These are phyloP conservation scores for Oxycera nigricornis DNA, from an alignment of 2,888 invertebrate species.

Conservation along the genomic window DNA sequence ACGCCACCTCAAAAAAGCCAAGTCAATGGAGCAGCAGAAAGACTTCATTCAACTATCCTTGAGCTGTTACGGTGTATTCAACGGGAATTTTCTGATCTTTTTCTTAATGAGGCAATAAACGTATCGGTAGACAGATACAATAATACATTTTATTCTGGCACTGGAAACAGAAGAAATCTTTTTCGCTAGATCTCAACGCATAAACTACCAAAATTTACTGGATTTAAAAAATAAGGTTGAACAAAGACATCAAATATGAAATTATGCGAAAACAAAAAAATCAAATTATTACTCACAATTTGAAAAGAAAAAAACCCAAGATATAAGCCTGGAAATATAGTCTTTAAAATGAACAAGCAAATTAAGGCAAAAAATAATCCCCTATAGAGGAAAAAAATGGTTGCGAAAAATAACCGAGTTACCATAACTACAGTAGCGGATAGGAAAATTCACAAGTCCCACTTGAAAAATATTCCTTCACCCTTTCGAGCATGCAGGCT, in stretches of 20 bases:
- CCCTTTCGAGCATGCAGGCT: background rate
- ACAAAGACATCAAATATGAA: background rate
- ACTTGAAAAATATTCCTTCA: conserved; percentile 18
- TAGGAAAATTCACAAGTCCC: background rate
- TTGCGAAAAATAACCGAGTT: background rate
- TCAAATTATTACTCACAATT: background rate
- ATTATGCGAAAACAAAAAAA: conserved; percentile 14
- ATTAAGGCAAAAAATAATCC: conserved; percentile 13
- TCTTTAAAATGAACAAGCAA: conserved; percentile 4
- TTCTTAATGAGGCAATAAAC: too few species aligned
- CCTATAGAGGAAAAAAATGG: background rate
- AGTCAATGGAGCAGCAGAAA: too few species aligned
- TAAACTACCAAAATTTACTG: conserved; percentile 37
- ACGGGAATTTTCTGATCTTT: too few species aligned
- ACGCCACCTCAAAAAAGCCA: too few species aligned
- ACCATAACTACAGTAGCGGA: background rate
- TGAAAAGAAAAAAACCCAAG: conserved; percentile 5
- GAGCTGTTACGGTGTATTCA: too few species aligned
- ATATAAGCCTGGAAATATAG: background rate
- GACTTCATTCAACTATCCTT: too few species aligned
- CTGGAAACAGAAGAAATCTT: conserved; percentile 45
- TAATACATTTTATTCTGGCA: conserved; percentile 46
- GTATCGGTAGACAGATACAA: too few species aligned
- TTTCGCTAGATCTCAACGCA: conserved; percentile 42
- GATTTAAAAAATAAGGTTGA: conserved; percentile 5